These are phyloP conservation scores for Ctena decussata DNA, from an alignment of 2,888 invertebrate species.

Conservation along the genomic window DNA sequence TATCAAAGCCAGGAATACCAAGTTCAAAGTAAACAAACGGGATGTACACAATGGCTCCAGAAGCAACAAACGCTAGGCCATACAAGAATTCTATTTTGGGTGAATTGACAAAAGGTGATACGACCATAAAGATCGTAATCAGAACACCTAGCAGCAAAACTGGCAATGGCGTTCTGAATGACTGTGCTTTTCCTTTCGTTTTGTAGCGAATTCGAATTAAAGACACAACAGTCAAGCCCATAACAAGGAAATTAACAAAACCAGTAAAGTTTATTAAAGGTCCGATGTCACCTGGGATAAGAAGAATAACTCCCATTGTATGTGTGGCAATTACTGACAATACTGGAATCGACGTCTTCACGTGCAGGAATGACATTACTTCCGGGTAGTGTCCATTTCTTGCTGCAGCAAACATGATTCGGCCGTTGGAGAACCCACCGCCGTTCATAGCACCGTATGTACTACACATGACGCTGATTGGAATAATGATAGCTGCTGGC, in stretches of 20 bases:
- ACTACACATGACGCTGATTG: conserved; percentile 41
- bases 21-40: conserved; percentile 59
- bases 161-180: conserved; percentile 42
- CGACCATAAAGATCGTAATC: conserved; percentile 51
- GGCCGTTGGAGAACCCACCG: too few species aligned
- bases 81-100: conserved; percentile 62
- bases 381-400: conserved; percentile 51
- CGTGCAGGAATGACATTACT: conserved; percentile 47
- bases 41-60: conserved; percentile 52
- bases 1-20: conserved; percentile 31
- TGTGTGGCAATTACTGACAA: neutral
- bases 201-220: neutral
- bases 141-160: conserved; percentile 40
- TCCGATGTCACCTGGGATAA: conserved; percentile 19
- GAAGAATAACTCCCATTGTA: neutral
- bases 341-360: conserved; percentile 24
- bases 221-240: neutral
- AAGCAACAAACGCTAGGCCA: conserved; percentile 35
- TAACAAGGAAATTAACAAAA: neutral
- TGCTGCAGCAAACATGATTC: conserved; percentile 26
- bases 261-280: conserved; percentile 19
- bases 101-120: conserved; percentile 56
- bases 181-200: neutral
- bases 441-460: conserved; percentile 30
- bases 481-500: conserved; percentile 34